Evolutionary conservation across 1,140 invertebrate genomes (phyloP), one percentile per base, ranked within the genome.

Genomic region (Antheraea mylitta): DNA sequence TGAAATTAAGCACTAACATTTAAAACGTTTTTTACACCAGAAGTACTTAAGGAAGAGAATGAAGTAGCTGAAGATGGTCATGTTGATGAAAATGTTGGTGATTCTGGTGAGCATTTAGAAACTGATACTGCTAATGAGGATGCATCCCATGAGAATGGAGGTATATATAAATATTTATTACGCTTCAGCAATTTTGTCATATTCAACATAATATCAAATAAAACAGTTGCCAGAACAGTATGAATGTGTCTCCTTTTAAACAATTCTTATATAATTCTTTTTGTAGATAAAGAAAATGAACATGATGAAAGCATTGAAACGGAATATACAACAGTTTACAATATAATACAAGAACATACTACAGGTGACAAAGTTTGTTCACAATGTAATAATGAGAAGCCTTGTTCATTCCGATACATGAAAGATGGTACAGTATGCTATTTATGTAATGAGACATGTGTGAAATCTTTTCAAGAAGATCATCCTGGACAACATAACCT

Each of bases 261-360:
- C 22, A 30, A 30, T 30, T 30, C 22, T 30, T 2, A 30, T 30
- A 30, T 30, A 30, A 30, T 30, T 30, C 22, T 30, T 30, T 48
- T 75, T 72, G 36, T 82, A 92, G 91, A 91, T 66, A 92, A 83
- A 75, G 91, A 92, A 77, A 82, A 74, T 70, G 87, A 90, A 71
- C 73, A 76, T 19, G 83, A 87, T 22, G 83, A 87, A 65, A 62
- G 74, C 7, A 22, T 64, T 19, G 89, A 89, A 68, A 61, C 75
- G 18, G 86, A 82, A 58, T 79, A 83, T 18, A 11, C 19, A 13
- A 18, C 53, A 37, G 65, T 58, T 11, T 59, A 78, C 60, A 84
- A 83, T 62, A 65, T 75, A 16, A 87, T 92, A 48, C 76, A 83
- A 68, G 82, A 87, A 70, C 83, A 87, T 69, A 83, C 76, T 70